Conservation (phyloP, 2,797 vertebrate species). For the Hippopotamyrus pictus region DNA sequence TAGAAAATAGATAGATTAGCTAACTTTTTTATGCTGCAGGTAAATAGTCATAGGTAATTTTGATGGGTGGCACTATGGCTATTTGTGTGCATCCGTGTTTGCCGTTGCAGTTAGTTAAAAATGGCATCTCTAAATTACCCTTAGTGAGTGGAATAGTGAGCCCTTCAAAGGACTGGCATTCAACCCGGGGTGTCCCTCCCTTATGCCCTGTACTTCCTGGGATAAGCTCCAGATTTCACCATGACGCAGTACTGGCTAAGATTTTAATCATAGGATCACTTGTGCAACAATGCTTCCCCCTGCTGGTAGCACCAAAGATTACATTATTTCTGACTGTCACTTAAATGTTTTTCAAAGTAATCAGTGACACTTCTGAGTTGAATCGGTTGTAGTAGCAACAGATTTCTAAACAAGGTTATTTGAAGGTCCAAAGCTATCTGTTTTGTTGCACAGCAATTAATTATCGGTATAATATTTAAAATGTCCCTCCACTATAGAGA, state of each 20-base stretch:
- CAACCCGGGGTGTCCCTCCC: background rate
- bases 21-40: background rate
- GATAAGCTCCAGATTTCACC: background rate
- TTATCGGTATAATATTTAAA: background rate
- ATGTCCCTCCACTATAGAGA: background rate
- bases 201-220: background rate
- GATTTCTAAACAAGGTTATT: background rate
- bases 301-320: constrained; percentile 32
- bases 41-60: background rate
- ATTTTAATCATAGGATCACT: background rate
- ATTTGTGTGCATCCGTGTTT: background rate
- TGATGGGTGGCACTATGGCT: background rate
- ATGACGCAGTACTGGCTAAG: background rate
- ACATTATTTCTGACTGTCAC: background rate
- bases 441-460: background rate
- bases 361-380: background rate
- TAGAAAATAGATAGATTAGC: background rate
- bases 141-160: background rate
- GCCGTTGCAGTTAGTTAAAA: background rate
- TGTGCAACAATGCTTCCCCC: constrained; percentile 39
- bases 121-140: background rate
- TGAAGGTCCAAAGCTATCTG: background rate
- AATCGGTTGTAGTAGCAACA: background rate
- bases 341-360: background rate
- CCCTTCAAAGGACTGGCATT: background rate